Conservation (phyloP, 2,888 invertebrate genomes). For the Trachelus troglodyta region DNA sequence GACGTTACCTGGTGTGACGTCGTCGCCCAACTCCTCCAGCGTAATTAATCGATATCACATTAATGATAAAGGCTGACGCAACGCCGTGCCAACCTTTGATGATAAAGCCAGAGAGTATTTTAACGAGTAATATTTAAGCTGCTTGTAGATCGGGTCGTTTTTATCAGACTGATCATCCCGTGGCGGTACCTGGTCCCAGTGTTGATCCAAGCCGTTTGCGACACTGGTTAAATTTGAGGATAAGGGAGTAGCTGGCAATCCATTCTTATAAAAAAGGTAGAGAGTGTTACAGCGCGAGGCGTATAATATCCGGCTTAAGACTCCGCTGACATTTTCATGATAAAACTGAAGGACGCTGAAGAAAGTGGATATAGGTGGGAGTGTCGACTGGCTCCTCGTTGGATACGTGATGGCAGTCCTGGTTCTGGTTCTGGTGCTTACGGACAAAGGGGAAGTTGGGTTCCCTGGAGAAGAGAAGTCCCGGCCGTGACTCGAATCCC, state of each 20-base stretch:
- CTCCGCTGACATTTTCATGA: constrained; percentile 3
- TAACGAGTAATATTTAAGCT: neutral
- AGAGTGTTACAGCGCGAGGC: neutral
- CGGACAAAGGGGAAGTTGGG: neutral
- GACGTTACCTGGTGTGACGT: neutral
- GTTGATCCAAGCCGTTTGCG: too few relatives aligned
- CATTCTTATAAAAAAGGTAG: neutral
- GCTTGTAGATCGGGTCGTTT: too few relatives aligned
- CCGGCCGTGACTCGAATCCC: constrained; percentile 7
- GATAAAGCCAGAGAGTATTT: too few relatives aligned
- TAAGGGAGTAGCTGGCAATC: neutral
- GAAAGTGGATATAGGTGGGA: constrained; percentile 2
- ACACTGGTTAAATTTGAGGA: neutral
- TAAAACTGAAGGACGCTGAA: constrained; percentile 2
- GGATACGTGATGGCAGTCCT: neutral
- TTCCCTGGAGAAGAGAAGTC: constrained; percentile 6
- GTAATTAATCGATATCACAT: neutral
- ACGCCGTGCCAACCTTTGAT: too few relatives aligned
- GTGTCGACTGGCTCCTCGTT: neutral
- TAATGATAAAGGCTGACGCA: neutral
- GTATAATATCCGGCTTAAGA: constrained; percentile 9
- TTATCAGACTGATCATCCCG: neutral
- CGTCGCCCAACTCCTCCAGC: neutral
- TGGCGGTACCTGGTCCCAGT: too few relatives aligned
- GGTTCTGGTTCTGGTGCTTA: neutral